Evolutionary conservation across 2,113 vertebrate genomes (phyloP).

Genomic region (Probosciger aterrimus): DNA sequence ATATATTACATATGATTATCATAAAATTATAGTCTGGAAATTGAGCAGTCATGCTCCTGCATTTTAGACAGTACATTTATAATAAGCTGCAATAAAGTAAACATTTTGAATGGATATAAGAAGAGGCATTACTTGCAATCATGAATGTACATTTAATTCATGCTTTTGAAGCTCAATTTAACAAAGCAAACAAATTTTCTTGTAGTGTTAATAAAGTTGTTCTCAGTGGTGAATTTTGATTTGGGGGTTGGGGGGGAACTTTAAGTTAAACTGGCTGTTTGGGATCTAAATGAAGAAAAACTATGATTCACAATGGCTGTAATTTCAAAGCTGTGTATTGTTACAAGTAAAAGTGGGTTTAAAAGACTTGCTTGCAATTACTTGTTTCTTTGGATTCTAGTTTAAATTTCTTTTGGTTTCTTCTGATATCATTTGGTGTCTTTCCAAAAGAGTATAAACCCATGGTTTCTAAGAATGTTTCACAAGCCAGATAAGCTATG

Average conservation of each 20-base stretch:
- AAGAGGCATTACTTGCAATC: slow-evolving; percentile 67
- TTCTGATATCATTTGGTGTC: not conserved
- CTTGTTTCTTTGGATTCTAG: not conserved
- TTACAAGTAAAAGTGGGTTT: not conserved
- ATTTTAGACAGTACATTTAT: slow-evolving; percentile 75
- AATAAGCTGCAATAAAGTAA: slow-evolving; percentile 77
- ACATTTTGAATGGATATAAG: slow-evolving; percentile 69
- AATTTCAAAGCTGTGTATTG: slow-evolving; percentile 16
- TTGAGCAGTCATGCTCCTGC: slow-evolving; percentile 72
- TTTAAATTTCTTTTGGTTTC: not conserved
- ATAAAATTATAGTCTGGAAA: slow-evolving; percentile 77
- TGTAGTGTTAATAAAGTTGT: slow-evolving; percentile 66
- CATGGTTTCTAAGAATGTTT: not conserved
- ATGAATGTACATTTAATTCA: slow-evolving; percentile 63
- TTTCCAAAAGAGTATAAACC: not conserved
- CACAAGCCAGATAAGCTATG: not conserved
- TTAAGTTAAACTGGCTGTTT: slow-evolving; percentile 27
- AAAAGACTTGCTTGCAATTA: slow-evolving; percentile 16
- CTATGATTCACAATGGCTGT: slow-evolving; percentile 13
- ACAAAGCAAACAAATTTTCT: slow-evolving; percentile 77
- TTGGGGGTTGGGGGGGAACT: slow-evolving; percentile 17
- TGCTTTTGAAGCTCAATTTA: slow-evolving; percentile 76
- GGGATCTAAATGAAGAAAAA: slow-evolving; percentile 35
- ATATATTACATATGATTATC: slow-evolving; percentile 77
- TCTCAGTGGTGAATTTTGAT: slow-evolving; percentile 66